Base-by-base conservation (phyloP, 2,797 vertebrate genomes). In the Melanogrammus aeglefinus region DNA sequence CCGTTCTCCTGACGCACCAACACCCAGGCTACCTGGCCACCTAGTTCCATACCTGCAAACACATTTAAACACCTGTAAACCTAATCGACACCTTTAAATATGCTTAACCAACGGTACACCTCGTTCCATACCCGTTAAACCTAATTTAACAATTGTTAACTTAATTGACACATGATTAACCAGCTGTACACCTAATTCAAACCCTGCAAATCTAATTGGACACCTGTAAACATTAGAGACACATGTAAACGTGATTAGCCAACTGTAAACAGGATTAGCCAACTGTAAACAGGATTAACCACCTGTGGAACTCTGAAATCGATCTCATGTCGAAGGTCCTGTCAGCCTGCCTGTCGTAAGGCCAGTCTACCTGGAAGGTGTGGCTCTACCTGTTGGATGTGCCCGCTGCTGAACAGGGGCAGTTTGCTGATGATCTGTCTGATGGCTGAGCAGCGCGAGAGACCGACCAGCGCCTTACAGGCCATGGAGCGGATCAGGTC, bases 391-490 rank as follows among this genome's bases (percentile, higher is more conserved):
- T 98, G 97, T 84, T 99, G 97, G 72, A 99, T 98, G 87, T 99
- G 97, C 18, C 97, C 94, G 80, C 96, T 97, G 92, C 96, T 96
- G 91, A 99, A 99, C 14, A 99, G 95, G 0, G 97, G 97, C 44
- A 99, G 94, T 81, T 98, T 98, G 94, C 97, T 96, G 91, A 99
- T 98, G 83, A 99, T 99, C 86, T 99, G 97, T 47, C 96, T 90
- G 33, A 99, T 95, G 0, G 97, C 95, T 2, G 94, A 90, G 79
- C 97, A 97, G 36, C 97, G 96, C 0, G 96, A 96, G 7, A 99
- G 92, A 14, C 97, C 97, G 4, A 98, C 96, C 84, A 99, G 90
- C 7, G 97, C 97, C 78, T 97, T 98, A 79, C 97, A 99, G 39
- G 97, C 94, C 83, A 98, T 85, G 0, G 96, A 93, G 0, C 97